Evolutionary conservation across 2,797 vertebrate genomes (phyloP), one percentile per base, ranked within the genome.

Genomic region (Sebastiscus albofasciatus): DNA sequence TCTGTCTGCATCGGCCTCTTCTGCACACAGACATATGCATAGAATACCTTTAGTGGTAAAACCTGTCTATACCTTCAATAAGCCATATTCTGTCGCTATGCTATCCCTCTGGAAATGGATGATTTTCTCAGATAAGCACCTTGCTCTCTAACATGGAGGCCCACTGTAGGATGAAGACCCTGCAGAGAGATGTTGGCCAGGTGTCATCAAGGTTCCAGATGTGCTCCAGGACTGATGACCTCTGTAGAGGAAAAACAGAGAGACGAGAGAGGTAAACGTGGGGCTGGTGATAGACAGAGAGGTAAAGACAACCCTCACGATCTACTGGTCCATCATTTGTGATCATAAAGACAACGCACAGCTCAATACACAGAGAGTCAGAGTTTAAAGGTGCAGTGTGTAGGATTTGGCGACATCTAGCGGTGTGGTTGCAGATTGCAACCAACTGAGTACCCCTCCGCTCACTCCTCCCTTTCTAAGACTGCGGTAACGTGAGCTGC

Each of bases 131-230:
- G 54, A 55, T 65, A 46, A 55, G 79, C 72, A 96, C 96, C 95
- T 96, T 96, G 91, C 89, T 95, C 83, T 96, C 95, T 77, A 96
- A 84, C 86, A 96, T 87, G 2, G 89, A 91, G 12, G 94, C 94
- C 95, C 95, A 96, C 70, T 96, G 94, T 9, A 95, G 72, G 80
- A 95, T 91, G 79, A 96, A 94, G 62, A 82, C 74, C 90, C 79
- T 92, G 91, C 96, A 96, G 69, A 93, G 83, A 39, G 90, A 60
- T 26, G 92, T 84, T 2, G 95, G 91, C 96, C 96, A 96, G 79
- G 79, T 90, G 72, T 96, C 95, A 16, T 95, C 94, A 74, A 85
- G 84, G 60, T 85, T 93, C 87, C 92, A 95, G 75, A 96, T 94
- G 87, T 95, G 73, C 82, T 95, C 94, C 90, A 96, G 82, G 26